A percentile compares a stretch with the other conserved stretches of the same genome.
Conservation (phyloP, 2,113 vertebrate genomes). For the Rhabdomys dilectus region DNA sequence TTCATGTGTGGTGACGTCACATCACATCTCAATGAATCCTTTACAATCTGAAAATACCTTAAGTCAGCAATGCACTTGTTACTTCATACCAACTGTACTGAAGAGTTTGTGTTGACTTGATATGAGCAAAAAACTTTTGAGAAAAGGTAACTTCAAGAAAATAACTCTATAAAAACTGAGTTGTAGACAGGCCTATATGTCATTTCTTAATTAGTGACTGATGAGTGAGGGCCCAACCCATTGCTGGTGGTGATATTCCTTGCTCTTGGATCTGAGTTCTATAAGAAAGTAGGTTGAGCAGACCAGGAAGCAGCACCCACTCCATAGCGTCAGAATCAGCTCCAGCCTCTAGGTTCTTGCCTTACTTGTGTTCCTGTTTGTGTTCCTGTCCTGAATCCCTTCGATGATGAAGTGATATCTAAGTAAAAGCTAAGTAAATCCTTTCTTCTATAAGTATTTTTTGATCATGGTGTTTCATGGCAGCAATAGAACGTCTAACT, state of each 20-base stretch:
- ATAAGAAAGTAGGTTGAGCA: neutral
- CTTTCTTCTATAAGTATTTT: neutral
- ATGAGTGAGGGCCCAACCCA: neutral
- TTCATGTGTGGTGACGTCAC: neutral
- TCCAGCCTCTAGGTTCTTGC: neutral
- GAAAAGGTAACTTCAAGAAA: neutral
- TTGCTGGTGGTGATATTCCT: neutral
- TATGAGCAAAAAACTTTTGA: neutral
- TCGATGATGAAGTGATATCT: neutral
- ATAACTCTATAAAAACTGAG: neutral
- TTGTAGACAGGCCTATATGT: neutral
- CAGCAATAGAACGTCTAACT: neutral
- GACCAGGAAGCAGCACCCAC: neutral
- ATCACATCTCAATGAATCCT: neutral
- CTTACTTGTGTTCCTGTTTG: neutral
- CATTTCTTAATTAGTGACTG: neutral
- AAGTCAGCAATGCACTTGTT: neutral
- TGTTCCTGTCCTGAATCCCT: neutral
- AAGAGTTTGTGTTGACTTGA: neutral
- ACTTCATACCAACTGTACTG: neutral
- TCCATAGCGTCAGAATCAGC: neutral
- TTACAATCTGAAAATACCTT: neutral
- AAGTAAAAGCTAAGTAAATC: neutral
- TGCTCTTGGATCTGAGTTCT: accelerated
- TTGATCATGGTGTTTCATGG: neutral